Percentiles rank a stretch among this genome's conserved stretches.
Conservation (phyloP, 2,888 invertebrate species). For the Cacoxenus indagator region DNA sequence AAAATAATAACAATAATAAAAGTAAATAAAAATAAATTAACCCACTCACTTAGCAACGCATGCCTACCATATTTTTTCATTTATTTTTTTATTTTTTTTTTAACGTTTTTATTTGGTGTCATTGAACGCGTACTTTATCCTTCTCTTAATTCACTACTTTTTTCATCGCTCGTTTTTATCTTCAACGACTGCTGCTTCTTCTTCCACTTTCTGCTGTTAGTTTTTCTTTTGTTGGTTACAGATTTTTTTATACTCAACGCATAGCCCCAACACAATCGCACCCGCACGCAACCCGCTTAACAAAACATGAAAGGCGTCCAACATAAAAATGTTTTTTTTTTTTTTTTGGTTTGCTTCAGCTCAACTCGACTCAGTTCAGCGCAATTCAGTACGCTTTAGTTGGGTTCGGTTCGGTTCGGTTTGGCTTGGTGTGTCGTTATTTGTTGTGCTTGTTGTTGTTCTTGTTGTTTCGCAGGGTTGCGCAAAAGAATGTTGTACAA, state of each 20-base stretch:
- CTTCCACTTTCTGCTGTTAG: not conserved
- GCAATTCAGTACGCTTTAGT: not conserved
- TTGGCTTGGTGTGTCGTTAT: not conserved
- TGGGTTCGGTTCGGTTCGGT: not conserved
- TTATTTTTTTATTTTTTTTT: not conserved
- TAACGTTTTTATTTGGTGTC: constrained; percentile 29
- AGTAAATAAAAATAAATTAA: no score
- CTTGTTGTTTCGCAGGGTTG: not conserved
- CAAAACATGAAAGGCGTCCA: constrained; percentile 9
- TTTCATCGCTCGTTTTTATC: constrained; percentile 27
- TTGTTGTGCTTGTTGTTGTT: not conserved
- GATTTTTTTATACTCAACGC: constrained; percentile 21
- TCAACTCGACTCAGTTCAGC: not conserved
- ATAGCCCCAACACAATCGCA: not conserved
- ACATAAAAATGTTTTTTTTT: not conserved
- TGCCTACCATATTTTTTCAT: constrained; percentile 7
- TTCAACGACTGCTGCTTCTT: constrained; percentile 21
- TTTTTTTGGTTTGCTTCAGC: not conserved
- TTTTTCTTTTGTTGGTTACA: constrained; percentile 22
- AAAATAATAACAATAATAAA: no score
- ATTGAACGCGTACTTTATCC: constrained; percentile 24
- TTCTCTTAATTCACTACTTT: constrained; percentile 42
- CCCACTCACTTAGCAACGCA: no score
- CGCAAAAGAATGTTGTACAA: constrained; percentile 30
- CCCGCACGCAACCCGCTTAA: not conserved